A percentile compares a stretch with the other conserved stretches of the same genome.
These are phyloP conservation scores for Leptodirus hochenwartii DNA, from an alignment of 2,888 invertebrate species.

Conservation along the genomic window DNA sequence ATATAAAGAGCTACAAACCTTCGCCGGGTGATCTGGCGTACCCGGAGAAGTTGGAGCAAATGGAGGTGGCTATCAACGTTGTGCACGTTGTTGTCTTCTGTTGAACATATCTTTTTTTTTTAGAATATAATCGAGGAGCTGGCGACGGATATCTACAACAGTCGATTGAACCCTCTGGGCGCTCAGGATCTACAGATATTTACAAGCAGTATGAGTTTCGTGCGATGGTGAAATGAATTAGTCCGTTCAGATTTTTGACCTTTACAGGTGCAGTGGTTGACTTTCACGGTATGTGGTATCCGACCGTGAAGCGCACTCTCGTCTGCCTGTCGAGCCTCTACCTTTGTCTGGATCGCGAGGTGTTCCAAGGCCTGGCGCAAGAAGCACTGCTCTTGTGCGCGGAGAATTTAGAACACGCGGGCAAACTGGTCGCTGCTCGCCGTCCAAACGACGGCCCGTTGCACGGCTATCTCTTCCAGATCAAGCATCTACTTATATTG, in stretches of 20 bases:
- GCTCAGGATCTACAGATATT: no score
- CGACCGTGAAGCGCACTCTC: conserved; percentile 84
- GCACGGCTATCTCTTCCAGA: conserved; percentile 94
- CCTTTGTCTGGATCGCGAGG: conserved; percentile 83
- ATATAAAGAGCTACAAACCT: conserved; percentile 75
- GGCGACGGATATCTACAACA: no score
- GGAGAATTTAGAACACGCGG: conserved; percentile 70
- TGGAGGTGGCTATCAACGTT: no score
- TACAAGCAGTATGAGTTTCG: no score
- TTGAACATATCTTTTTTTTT: conserved; percentile 3
- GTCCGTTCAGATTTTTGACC: neutral
- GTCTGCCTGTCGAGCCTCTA: conserved; percentile 86
- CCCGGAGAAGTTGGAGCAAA: conserved; percentile 94
- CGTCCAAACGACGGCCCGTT: no score
- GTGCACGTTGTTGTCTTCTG: conserved; percentile 7
- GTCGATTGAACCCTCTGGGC: no score
- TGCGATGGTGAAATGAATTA: neutral
- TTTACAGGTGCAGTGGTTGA: conserved; percentile 40
- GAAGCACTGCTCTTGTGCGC: conserved; percentile 89
- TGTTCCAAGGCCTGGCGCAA: conserved; percentile 93
- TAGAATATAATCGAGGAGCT: no score
- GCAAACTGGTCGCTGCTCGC: conserved; percentile 58
- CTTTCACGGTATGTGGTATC: conserved; percentile 99
- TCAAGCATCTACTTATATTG: conserved; percentile 91
- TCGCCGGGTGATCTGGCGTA: conserved; percentile 94